A percentile compares a stretch with the other conserved stretches of the same genome.
Conservation (phyloP, 2,797 vertebrate species). For the Falco columbarius region DNA sequence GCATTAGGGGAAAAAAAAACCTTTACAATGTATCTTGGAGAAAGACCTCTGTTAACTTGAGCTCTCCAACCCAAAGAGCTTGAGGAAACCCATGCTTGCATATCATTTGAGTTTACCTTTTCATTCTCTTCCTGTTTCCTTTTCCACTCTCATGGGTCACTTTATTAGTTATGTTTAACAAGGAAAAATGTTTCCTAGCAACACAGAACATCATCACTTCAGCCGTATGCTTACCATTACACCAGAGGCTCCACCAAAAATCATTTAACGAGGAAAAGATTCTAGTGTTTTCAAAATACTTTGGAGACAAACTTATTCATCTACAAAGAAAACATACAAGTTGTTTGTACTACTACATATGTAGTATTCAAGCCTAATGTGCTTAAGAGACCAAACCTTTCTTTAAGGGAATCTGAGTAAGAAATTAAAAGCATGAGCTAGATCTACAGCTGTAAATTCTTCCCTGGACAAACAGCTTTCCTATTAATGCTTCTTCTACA, state of each 20-base stretch:
- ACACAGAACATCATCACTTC: not conserved
- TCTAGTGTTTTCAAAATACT: not conserved
- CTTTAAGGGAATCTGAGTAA: not conserved
- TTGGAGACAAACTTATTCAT: not conserved
- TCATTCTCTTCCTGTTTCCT: not conserved
- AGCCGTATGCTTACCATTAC: not conserved
- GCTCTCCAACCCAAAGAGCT: not conserved
- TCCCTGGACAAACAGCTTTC: not conserved
- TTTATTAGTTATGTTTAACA: not conserved
- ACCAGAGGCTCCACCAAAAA: not conserved
- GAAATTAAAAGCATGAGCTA: not conserved
- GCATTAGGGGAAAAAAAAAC: not conserved
- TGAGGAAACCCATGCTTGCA: not conserved
- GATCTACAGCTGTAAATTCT: not conserved
- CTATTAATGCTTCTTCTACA: not conserved
- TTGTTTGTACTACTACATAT: not conserved
- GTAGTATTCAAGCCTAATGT: not conserved
- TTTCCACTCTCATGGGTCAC: not conserved
- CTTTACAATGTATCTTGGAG: not conserved
- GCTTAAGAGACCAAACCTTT: not conserved
- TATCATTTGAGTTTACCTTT: constrained; percentile 27
- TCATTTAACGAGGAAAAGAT: not conserved
- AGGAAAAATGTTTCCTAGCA: not conserved
- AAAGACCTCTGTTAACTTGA: constrained; percentile 22
- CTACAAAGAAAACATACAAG: not conserved